Percentiles rank a stretch among this genome's conserved stretches.
Evolutionary conservation across 2,797 vertebrate species (phyloP).

Genomic region (Zenarchopterus dispar): DNA sequence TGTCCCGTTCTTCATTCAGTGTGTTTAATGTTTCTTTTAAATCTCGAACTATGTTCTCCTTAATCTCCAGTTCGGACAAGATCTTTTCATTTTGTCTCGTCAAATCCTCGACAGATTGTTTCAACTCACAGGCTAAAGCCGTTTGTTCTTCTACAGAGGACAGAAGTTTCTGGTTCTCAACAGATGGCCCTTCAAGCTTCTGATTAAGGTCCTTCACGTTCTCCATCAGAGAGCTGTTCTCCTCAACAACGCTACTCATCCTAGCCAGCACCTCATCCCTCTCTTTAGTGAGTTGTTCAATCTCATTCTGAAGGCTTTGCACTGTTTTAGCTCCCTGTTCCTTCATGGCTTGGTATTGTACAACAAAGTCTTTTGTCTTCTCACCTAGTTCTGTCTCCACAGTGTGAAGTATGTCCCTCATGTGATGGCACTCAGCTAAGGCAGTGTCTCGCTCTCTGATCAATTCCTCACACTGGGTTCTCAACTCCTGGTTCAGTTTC

Average conservation of each 20-base stretch:
- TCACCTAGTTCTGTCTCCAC: constrained; percentile 88
- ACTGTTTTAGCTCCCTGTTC: constrained; percentile 86
- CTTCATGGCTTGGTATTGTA: constrained; percentile 88
- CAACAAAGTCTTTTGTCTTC: constrained; percentile 87
- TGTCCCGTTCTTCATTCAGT: constrained; percentile 77
- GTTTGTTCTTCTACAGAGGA: constrained; percentile 52
- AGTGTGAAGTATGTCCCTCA: constrained; percentile 85
- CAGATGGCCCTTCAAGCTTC: constrained; percentile 69
- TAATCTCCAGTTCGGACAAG: constrained; percentile 74
- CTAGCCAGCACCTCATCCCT: constrained; percentile 43
- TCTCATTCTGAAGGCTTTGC: constrained; percentile 85
- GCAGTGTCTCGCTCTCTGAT: constrained; percentile 86
- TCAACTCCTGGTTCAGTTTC: constrained; percentile 79
- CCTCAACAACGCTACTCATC: constrained; percentile 77
- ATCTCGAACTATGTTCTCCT: constrained; percentile 79
- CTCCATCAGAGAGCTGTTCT: constrained; percentile 85
- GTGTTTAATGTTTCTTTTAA: constrained; percentile 74
- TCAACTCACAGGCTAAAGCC: constrained; percentile 44
- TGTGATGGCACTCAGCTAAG: constrained; percentile 83
- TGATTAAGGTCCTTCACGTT: constrained; percentile 76
- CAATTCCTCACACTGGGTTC: constrained; percentile 79
- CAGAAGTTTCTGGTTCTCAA: constrained; percentile 77
- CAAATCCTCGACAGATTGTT: constrained; percentile 75
- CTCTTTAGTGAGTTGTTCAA: constrained; percentile 57
- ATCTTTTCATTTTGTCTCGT: constrained; percentile 80